Evolutionary conservation across 2,888 invertebrate genomes (phyloP).

Genomic region (Dendrolimus pini): DNA sequence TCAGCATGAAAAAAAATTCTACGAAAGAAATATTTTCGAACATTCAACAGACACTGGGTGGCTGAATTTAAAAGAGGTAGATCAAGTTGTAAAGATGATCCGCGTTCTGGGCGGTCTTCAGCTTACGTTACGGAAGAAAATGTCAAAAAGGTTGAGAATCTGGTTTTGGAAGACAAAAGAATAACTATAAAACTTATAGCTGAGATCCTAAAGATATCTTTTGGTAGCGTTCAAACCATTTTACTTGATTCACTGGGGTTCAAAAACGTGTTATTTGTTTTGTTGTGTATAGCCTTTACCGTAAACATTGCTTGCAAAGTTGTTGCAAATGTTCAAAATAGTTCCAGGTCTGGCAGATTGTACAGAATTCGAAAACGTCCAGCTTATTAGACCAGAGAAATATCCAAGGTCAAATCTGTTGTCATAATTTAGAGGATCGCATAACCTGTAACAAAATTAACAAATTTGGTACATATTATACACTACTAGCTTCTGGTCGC

Average conservation of each 20-base stretch:
- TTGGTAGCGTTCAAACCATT: not conserved
- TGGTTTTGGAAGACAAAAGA: too few relatives aligned
- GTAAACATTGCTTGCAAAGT: constrained; percentile 35
- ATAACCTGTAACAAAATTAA: constrained; percentile 36
- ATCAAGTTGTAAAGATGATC: too few relatives aligned
- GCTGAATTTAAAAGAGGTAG: too few relatives aligned
- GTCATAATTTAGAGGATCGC: constrained; percentile 44
- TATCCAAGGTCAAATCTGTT: constrained; percentile 47
- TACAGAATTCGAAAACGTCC: constrained; percentile 53
- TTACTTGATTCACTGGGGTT: constrained; percentile 1
- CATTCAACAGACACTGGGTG: too few relatives aligned
- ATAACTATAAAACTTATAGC: not conserved
- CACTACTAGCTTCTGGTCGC: too few relatives aligned
- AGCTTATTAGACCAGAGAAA: constrained; percentile 55
- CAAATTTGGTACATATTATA: too few relatives aligned
- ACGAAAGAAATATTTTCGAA: too few relatives aligned
- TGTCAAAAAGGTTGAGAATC: too few relatives aligned
- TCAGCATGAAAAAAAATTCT: too few relatives aligned
- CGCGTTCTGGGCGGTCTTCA: too few relatives aligned
- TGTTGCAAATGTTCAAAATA: constrained; percentile 38
- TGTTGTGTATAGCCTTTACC: constrained; percentile 28
- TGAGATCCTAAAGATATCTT: not conserved
- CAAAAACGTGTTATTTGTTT: constrained; percentile 1
- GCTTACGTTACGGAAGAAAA: too few relatives aligned
- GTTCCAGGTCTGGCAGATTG: constrained; percentile 51